Conservation (phyloP, 2,797 vertebrate genomes). For the Sus cebifrons region DNA sequence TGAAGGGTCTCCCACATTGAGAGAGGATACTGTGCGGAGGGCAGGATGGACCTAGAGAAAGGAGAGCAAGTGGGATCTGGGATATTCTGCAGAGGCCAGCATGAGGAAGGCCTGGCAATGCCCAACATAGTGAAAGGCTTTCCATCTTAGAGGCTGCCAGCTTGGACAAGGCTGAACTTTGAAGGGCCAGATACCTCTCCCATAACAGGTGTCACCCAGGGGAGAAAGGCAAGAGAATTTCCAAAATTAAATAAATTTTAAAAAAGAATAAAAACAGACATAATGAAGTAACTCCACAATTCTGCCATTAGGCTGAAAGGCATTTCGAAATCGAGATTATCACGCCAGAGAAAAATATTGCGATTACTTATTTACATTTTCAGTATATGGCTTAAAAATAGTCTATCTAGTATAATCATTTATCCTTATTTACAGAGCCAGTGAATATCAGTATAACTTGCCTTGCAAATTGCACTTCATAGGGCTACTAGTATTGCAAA, state of each 20-base stretch:
- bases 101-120: not conserved
- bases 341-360: not conserved
- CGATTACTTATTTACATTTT: conserved; percentile 4
- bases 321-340: not conserved
- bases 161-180: not conserved
- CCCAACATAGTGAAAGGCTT: not conserved
- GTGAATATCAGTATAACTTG: conserved; percentile 56
- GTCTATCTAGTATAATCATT: not conserved
- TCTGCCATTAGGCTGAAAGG: not conserved
- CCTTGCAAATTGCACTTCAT: conserved; percentile 60
- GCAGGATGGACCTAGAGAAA: not conserved
- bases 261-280: not conserved
- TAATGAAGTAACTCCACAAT: not conserved
- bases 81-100: not conserved
- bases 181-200: not conserved
- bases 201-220: not conserved
- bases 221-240: not conserved
- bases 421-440: conserved; percentile 55
- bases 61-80: not conserved
- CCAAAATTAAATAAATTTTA: not conserved
- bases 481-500: conserved; percentile 37
- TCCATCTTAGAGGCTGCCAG: not conserved
- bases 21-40: not conserved
- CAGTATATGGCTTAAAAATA: conserved; percentile 53
- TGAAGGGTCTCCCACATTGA: not conserved